A percentile compares a stretch with the other conserved stretches of the same genome.
Conservation (phyloP, 2,888 invertebrate species). For the Chirona hameri region DNA sequence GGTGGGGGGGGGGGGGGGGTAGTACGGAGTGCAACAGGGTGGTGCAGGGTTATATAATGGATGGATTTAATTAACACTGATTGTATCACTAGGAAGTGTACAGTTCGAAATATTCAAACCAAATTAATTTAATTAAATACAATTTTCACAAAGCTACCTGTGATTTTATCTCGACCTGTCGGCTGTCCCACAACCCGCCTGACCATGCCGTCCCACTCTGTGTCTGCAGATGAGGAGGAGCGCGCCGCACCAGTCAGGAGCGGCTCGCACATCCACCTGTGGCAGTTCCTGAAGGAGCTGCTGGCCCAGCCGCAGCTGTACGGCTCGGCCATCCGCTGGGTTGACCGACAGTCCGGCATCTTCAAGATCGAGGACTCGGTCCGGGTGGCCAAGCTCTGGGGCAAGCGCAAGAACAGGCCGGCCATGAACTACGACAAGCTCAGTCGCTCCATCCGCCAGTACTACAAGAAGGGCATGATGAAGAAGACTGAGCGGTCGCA, state of each 20-base stretch:
- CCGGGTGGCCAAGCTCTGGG: constrained; percentile 95
- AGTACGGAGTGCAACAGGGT: no score
- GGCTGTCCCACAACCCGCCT: not conserved
- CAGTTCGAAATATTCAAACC: no score
- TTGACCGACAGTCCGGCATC: constrained; percentile 87
- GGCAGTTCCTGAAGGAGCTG: constrained; percentile 97
- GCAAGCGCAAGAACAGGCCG: constrained; percentile 93
- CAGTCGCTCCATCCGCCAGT: constrained; percentile 93
- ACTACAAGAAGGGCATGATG: constrained; percentile 99
- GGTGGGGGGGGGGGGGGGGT: no score
- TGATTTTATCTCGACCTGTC: no score
- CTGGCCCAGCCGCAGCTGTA: constrained; percentile 81
- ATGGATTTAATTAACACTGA: no score
- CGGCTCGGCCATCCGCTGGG: constrained; percentile 94
- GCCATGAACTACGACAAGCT: constrained; percentile 99
- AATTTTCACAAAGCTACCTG: no score
- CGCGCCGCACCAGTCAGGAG: constrained; percentile 32
- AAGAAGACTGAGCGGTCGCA: constrained; percentile 98
- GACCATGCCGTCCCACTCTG: not conserved
- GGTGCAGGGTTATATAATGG: no score
- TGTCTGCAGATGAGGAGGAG: not conserved
- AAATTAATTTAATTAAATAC: no score
- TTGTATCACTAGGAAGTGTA: no score
- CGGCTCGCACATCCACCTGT: constrained; percentile 87
- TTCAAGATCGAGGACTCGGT: constrained; percentile 99